These are phyloP conservation scores for Eupristina koningsbergeri DNA, from an alignment of 1,140 invertebrate species.

Conservation along the genomic window DNA sequence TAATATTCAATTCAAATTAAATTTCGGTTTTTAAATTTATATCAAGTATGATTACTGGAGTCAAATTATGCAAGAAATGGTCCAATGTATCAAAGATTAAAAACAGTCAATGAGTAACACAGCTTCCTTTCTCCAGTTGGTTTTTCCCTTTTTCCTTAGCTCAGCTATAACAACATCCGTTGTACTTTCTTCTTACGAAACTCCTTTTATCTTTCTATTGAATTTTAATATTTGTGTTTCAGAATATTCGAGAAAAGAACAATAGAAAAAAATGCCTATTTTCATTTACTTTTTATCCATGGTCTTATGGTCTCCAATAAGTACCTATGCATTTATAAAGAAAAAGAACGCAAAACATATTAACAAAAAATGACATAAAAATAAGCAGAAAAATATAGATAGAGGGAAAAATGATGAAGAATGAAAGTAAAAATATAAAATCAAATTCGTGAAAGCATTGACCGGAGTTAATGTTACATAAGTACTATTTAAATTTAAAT, in stretches of 20 bases:
- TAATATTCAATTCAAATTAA: too few relatives aligned
- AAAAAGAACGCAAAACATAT: constrained; percentile 23
- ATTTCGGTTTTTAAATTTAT: too few relatives aligned
- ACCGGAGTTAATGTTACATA: constrained; percentile 42
- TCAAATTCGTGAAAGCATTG: constrained; percentile 47
- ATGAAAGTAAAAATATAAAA: constrained; percentile 36
- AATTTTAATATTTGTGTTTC: constrained; percentile 59
- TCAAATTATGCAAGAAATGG: not conserved
- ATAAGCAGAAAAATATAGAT: not conserved
- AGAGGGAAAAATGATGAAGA: not conserved
- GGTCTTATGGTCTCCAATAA: not conserved
- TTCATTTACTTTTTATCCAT: not conserved
- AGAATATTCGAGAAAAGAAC: not conserved
- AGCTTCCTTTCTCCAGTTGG: not conserved
- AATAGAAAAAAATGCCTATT: not conserved
- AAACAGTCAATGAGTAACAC: not conserved
- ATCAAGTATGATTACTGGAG: too few relatives aligned
- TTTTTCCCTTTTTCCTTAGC: not conserved
- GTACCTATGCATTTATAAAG: not conserved
- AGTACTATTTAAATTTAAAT: constrained; percentile 51
- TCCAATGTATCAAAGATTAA: not conserved
- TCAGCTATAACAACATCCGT: not conserved
- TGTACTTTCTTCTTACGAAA: constrained; percentile 45
- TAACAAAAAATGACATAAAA: constrained; percentile 12
- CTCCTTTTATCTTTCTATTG: constrained; percentile 58